Base-by-base conservation (phyloP, 2,113 vertebrate genomes). In the Dipodomys spectabilis region DNA sequence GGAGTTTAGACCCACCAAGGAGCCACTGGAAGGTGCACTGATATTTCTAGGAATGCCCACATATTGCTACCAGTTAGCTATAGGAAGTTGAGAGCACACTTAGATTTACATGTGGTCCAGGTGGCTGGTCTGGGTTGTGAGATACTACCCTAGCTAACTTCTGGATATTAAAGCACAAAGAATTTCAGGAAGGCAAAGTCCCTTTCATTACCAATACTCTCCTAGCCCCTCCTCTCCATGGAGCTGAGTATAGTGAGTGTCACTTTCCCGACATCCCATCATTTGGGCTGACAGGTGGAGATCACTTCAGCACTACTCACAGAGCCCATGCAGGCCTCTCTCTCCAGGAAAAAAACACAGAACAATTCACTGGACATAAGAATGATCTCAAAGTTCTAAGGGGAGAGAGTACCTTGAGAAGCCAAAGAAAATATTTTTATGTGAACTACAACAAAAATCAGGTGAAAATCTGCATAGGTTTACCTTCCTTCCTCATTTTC, bases 341-440 rank as follows among this genome's bases (percentile, higher is more conserved):
- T 30, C 20, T 73, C 49, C 78, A 74, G 1, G 1, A 39, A n/a
- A 18, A 35, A 49, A 69, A 27, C 2, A 15, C 3, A 30, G 8
- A 49, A 73, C 23, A 86, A 78, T 79, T 45, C 75, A 62, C 19
- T 57, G 35, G 81, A 65, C 19, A 4, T 28, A 68, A 49, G 45
- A 35, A 82, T 45, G 62, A 74, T 79, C 67, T 87, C 35, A 20
- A 78, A 83, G 8, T 69, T 73, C 45, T 90, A 77, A 92, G n/a
- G 53, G 49, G 83, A 27, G 30, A 85, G 83, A 82, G 9, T 5
- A 53, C 13, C 15, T 30, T 49, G 25, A 77, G 89, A 92, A 69
- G 62, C 68, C 89, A 93, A 92, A 89, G 64, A 5, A 65, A 94
- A 16, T 18, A 45, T 72, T 82, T 93, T 81, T 75, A 49, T 77